Evolutionary conservation across 1,140 invertebrate species (phyloP).

Genomic region (Rhysida immarginata): DNA sequence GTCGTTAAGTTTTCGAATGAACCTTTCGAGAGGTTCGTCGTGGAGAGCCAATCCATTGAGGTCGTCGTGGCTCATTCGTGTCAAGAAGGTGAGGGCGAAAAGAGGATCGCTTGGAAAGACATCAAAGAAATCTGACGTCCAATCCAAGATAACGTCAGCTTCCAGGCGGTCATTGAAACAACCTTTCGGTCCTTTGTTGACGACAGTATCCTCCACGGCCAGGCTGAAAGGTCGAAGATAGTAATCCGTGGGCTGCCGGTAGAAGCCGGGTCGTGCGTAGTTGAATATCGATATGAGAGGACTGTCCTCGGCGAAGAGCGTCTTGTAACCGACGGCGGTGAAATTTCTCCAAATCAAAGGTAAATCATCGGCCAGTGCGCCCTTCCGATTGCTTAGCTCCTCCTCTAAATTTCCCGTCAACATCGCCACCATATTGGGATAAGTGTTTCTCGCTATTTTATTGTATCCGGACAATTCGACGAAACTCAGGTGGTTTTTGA

Average conservation of each 20-base stretch:
- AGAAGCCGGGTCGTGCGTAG: conserved; percentile 21
- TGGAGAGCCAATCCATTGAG: conserved; percentile 21
- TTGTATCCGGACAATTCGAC: conserved; percentile 22
- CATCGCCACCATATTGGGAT: conserved; percentile 23
- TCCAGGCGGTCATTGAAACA: not conserved
- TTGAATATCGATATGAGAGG: conserved; percentile 21
- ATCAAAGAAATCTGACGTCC: conserved; percentile 14
- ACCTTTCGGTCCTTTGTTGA: not conserved
- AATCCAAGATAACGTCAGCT: not conserved
- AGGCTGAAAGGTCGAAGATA: conserved; percentile 22
- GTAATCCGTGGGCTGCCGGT: conserved; percentile 22
- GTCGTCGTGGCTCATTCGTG: conserved; percentile 24
- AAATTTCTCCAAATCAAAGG: conserved; percentile 28
- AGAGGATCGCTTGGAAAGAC: conserved; percentile 16
- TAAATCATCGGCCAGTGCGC: conserved; percentile 26
- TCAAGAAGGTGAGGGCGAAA: conserved; percentile 25
- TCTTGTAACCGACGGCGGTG: conserved; percentile 18
- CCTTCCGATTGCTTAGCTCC: conserved; percentile 13
- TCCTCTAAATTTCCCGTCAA: conserved; percentile 17
- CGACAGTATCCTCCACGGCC: conserved; percentile 9
- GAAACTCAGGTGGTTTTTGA: conserved; percentile 4
- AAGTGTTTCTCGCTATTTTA: conserved; percentile 27
- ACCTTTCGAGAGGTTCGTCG: conserved; percentile 25
- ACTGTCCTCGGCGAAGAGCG: conserved; percentile 24
- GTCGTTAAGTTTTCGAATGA: conserved; percentile 21